phyloP scores from a whole-genome alignment of 2,888 invertebrate genomes.

The Hofmannophila pseudospretella region DNA sequence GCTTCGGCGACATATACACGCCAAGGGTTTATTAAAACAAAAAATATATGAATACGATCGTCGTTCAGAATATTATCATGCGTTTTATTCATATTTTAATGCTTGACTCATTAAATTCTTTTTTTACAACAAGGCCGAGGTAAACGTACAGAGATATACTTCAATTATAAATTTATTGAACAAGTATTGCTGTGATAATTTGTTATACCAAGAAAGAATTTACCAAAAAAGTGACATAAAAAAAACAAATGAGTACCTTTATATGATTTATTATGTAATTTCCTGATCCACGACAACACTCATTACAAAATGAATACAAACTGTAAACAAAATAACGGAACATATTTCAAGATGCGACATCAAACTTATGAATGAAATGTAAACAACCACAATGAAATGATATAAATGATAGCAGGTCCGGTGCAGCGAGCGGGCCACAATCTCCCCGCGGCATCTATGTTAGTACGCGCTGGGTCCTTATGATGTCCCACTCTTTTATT shows the following conservation, averaged over 20 bases:
- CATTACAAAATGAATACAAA: too few relatives aligned
- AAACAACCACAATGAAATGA: slow-evolving; percentile 72
- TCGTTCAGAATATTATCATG: slow-evolving; percentile 55
- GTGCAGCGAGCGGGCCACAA: slow-evolving; percentile 42
- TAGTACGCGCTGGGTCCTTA: slow-evolving; percentile 36
- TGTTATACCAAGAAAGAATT: too few relatives aligned
- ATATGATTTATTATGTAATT: too few relatives aligned
- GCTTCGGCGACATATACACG: slow-evolving; percentile 72
- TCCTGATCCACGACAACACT: background rate
- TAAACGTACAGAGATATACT: too few relatives aligned
- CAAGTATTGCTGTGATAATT: too few relatives aligned
- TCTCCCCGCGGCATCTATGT: slow-evolving; percentile 66
- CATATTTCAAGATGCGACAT: background rate
- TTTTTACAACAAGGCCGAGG: too few relatives aligned
- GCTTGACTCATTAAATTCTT: slow-evolving; percentile 37
- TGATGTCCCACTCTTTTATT: slow-evolving; percentile 67
- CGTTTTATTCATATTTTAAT: slow-evolving; percentile 62
- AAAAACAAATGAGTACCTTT: too few relatives aligned
- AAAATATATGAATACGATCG: slow-evolving; percentile 53
- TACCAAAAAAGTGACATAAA: too few relatives aligned
- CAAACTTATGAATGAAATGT: slow-evolving; percentile 70
- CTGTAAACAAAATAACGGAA: background rate
- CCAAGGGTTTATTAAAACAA: slow-evolving; percentile 69
- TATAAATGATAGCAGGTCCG: slow-evolving; percentile 61
- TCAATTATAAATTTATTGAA: too few relatives aligned